A percentile compares a stretch with the other conserved stretches of the same genome.
phyloP scores from a whole-genome alignment of 64 coral and sea anemone genomes.

The Montipora foliosa region DNA sequence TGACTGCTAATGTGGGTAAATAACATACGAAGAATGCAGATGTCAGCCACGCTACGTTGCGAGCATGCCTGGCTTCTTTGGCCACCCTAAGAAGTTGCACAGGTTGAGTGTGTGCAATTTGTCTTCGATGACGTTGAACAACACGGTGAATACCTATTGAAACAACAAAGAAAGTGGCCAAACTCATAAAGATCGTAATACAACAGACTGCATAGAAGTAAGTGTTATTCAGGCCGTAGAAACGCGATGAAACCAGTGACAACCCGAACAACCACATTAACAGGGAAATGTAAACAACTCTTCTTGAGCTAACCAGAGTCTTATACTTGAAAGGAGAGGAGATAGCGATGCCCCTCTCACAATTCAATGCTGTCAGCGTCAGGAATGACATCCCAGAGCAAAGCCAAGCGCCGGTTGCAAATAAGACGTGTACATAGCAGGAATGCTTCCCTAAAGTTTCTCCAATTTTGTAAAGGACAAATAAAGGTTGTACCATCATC shows the following conservation, averaged over 20 bases:
- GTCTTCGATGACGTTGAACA: slow-evolving; percentile 64
- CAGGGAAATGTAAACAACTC: slow-evolving; percentile 46
- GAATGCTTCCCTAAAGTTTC: slow-evolving; percentile 66
- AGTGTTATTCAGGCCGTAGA: slow-evolving; percentile 56
- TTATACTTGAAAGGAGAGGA: slow-evolving; percentile 71
- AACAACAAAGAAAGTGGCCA: slow-evolving; percentile 70
- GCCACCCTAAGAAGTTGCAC: neutral
- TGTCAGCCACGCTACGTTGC: slow-evolving; percentile 41
- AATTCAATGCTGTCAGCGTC: slow-evolving; percentile 71
- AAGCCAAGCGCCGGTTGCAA: slow-evolving; percentile 85
- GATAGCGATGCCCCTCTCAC: slow-evolving; percentile 82
- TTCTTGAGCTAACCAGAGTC: slow-evolving; percentile 33
- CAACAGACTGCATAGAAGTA: slow-evolving; percentile 64
- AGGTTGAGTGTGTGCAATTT: slow-evolving; percentile 24
- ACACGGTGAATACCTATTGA: slow-evolving; percentile 83
- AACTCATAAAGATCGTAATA: slow-evolving; percentile 57
- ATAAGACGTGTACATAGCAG: slow-evolving; percentile 72
- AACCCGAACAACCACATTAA: slow-evolving; percentile 61
- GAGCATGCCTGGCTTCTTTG: slow-evolving; percentile 5
- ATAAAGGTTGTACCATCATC: slow-evolving; percentile 78
- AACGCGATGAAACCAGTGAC: slow-evolving; percentile 62
- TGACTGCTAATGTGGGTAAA: slow-evolving; percentile 34
- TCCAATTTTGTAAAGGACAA: slow-evolving; percentile 74
- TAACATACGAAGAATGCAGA: slow-evolving; percentile 57
- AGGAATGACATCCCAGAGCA: slow-evolving; percentile 84